Conservation (phyloP, 2,113 vertebrate species). For the Typhlomys cinereus region DNA sequence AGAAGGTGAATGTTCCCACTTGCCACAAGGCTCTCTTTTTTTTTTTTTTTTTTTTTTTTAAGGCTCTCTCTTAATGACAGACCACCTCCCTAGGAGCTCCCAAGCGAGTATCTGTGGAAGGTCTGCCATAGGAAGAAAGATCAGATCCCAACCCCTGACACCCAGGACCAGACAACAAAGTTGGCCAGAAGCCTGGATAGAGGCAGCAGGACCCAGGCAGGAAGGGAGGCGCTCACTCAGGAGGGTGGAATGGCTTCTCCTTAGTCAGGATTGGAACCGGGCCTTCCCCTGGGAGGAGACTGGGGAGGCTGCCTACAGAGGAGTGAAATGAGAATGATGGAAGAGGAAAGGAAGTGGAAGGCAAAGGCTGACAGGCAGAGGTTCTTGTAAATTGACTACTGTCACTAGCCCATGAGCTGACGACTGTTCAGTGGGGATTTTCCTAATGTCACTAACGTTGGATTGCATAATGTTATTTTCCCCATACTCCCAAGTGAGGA, state of each 20-base stretch:
- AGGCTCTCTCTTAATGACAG: background rate
- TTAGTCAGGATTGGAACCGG: conserved; percentile 45
- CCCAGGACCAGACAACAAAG: conserved; percentile 30
- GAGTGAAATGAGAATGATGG: background rate
- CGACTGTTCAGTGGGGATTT: background rate
- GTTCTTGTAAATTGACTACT: background rate
- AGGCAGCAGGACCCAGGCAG: conserved; percentile 51
- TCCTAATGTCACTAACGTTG: background rate
- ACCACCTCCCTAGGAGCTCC: background rate
- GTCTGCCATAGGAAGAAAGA: background rate
- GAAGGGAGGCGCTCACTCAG: conserved; percentile 62
- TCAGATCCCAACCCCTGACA: background rate
- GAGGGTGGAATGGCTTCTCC: conserved; percentile 54
- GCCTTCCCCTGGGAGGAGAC: conserved; percentile 76
- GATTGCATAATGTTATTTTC: background rate
- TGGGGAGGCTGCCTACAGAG: background rate
- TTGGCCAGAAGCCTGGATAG: conserved; percentile 50
- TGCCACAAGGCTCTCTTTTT: too few relatives aligned
- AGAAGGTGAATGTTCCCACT: background rate
- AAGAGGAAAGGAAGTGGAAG: background rate
- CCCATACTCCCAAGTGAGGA: conserved; percentile 46
- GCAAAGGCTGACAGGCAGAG: background rate
- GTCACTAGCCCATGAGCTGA: background rate
- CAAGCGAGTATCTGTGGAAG: background rate
- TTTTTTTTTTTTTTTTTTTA: too few relatives aligned